These are phyloP conservation scores for Pomacea canaliculata DNA, from an alignment of 2,888 invertebrate genomes.

Conservation along the genomic window DNA sequence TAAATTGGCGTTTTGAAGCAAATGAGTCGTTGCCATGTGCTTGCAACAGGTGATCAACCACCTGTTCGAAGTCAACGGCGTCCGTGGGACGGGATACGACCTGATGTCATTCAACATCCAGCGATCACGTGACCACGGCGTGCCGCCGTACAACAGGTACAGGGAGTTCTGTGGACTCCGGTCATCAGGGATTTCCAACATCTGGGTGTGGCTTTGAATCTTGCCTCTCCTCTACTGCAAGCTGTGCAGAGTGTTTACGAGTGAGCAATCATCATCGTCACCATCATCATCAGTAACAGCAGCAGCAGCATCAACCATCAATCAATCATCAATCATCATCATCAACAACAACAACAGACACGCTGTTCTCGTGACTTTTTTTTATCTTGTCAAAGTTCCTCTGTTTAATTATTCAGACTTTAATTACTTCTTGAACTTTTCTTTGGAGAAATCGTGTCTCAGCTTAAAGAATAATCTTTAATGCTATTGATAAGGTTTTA, in stretches of 20 bases:
- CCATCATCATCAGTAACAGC: too few species aligned
- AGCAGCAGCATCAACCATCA: too few species aligned
- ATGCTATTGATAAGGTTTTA: too few species aligned
- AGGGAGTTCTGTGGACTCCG: constrained; percentile 3
- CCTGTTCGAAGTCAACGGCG: constrained; percentile 10
- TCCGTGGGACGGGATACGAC: constrained; percentile 1
- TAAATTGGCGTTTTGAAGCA: too few species aligned
- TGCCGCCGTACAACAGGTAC: constrained; percentile 17
- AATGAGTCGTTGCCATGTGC: too few species aligned
- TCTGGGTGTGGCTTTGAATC: background rate
- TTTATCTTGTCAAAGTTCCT: too few species aligned
- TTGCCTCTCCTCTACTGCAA: background rate
- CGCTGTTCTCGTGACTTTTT: too few species aligned
- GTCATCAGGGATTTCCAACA: constrained; percentile 4
- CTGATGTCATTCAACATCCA: constrained; percentile 23
- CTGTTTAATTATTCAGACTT: too few species aligned
- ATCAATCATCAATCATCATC: background rate
- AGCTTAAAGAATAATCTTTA: too few species aligned
- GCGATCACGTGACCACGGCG: constrained; percentile 17
- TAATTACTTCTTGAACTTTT: too few species aligned
- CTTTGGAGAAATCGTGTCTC: too few species aligned
- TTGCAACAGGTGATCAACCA: constrained; percentile 5
- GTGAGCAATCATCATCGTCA: background rate
- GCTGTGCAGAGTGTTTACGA: background rate
- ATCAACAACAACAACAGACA: too few species aligned